phyloP scores from a whole-genome alignment of 2,888 invertebrate species.

The Pristionchus exspectatus region DNA sequence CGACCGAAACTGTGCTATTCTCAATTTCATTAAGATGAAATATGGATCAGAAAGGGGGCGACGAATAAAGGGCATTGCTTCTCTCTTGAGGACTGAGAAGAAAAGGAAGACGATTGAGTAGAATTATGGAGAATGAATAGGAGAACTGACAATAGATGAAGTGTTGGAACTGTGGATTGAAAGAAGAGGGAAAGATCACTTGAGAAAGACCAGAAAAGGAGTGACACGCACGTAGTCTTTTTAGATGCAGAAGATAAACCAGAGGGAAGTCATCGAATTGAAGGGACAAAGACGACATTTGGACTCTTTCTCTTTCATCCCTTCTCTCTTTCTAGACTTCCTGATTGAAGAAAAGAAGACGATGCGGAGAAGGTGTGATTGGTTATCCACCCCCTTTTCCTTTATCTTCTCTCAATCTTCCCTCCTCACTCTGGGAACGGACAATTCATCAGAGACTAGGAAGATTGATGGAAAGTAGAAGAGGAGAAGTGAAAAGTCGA shows the following conservation, averaged over 20 bases:
- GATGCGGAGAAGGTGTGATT: constrained; percentile 20
- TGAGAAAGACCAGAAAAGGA: neutral
- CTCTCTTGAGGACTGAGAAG: neutral
- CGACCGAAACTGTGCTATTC: neutral
- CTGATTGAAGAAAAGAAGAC: neutral
- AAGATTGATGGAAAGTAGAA: constrained; percentile 49
- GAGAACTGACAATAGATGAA: neutral
- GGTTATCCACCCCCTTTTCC: constrained; percentile 39
- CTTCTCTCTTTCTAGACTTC: constrained; percentile 21
- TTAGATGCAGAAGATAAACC: constrained; percentile 11
- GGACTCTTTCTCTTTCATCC: constrained; percentile 24
- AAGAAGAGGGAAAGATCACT: neutral
- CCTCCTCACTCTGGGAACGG: constrained; percentile 32
- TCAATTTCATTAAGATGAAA: constrained; percentile 43
- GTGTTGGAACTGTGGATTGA: neutral
- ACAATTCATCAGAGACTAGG: constrained; percentile 47
- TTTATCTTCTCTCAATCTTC: constrained; percentile 42
- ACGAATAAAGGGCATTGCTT: neutral
- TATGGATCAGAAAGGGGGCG: constrained; percentile 6
- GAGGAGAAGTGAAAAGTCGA: constrained; percentile 37
- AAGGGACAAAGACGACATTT: constrained; percentile 36
- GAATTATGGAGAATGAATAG: neutral
- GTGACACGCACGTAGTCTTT: neutral
- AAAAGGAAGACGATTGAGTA: neutral
- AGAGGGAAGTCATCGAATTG: constrained; percentile 34